Base-by-base conservation (phyloP, 1,140 invertebrate species). In the Drosophila micromelanica region DNA sequence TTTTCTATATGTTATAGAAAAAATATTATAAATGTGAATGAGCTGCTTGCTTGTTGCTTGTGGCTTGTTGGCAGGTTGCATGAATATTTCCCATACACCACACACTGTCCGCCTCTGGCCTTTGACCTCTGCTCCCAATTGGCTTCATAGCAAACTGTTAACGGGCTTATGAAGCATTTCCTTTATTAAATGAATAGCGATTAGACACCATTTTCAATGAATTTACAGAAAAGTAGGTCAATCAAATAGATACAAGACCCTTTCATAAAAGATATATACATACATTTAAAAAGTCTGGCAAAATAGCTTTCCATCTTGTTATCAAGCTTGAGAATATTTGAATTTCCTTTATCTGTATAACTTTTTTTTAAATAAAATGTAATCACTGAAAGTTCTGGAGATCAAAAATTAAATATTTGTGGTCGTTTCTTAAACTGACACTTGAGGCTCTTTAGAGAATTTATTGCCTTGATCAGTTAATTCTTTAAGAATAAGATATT, bases 1-100 rank as follows among this genome's bases (percentile, higher is more conserved):
- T 46, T 80, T 68, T 64, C 56, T 64, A 77, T 61, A 73, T 52
- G 69, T 76, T 79, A 76, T 78, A 73, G 76, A 82, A 79, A 86
- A 77, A 78, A 87, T 78, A 76, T 76, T 82, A 69, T 70, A 76
- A 76, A 87, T 81, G 84, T 69, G 78, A 78, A 87, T 78, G 64
- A 84, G 60, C 49, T 74, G 69, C 49, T 63, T 72, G 54, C 64
- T 78, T 80, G 80, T 52, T 82, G 59, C 64, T 60, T 71, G 15
- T 35, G 32, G 15, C 32, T 73, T 69, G 49, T 27, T 49, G 56
- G 13, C 64, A 15, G 13, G 6, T 49, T n/a, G 37, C 30, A 52
- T 20, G 23, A 37, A 6, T 55, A 23, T 20, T 30, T 27, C 27
- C 27, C 1, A 27, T 35, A 35, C 6, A 2, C 32, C 32, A 2